Evolutionary conservation across 2,797 vertebrate genomes (phyloP), one percentile per base, ranked within the genome.

Genomic region (Rallus crepitans): DNA sequence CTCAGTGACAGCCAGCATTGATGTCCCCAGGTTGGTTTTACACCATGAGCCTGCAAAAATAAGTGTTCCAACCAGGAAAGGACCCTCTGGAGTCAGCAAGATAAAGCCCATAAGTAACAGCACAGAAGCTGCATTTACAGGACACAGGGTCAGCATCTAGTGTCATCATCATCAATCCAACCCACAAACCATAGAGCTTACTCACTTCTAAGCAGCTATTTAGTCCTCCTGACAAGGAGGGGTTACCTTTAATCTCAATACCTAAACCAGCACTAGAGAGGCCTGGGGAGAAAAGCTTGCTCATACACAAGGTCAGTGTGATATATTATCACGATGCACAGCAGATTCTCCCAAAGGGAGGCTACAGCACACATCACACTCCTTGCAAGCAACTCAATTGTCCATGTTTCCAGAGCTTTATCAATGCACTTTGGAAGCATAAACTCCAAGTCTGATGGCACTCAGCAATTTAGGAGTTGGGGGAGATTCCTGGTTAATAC

Each of bases 301-400:
- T 37, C 30, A 1, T 8, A 31, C 9, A 23, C 33, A 25, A 7
- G 11, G 7, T 31, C 76, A 33, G 23, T 1, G 3, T 10, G 16
- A 16, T 11, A 3, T 25, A 18, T 30, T 24, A 68, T 18, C 10
- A n/a, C 12, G 55, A 64, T 8, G 19, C 20, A 24, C 30, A 33
- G 27, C 7, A n/a, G 33, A 20, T 65, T 47, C 17, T n/a, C 35
- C 56, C 11, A 15, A 20, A 20, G 18, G 14, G 18, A 35, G 45
- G 11, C 2, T 0, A 9, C 1, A 5, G 30, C 30, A 33, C 35
- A 4, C 8, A 2, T 3, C 5, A 55, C 19, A 3, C 31, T 53
- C 60, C 27, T 3, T 15, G 7, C 64, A 50, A 53, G 39, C 7
- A 52, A 25, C 8, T 14, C 50, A 52, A 52, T 15, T 27, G 25